These are phyloP conservation scores for Pyrocoelia pectoralis DNA, from an alignment of 2,888 invertebrate genomes.

Conservation along the genomic window DNA sequence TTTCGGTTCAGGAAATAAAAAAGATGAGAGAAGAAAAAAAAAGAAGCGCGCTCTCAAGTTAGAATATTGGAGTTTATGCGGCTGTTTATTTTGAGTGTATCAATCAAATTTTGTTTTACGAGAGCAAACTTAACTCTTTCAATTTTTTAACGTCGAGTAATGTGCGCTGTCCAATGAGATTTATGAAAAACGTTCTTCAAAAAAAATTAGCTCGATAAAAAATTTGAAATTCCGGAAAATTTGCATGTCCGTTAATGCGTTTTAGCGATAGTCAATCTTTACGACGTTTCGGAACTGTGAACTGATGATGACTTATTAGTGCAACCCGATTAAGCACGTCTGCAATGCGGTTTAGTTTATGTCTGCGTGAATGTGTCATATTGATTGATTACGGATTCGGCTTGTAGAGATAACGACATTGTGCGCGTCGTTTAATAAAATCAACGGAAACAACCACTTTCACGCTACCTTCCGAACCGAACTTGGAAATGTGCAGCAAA, in stretches of 20 bases:
- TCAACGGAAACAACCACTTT: slow-evolving; percentile 13
- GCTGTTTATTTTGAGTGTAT: not conserved
- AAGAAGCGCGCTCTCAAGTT: too few relatives aligned
- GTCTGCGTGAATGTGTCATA: slow-evolving; percentile 29
- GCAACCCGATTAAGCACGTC: slow-evolving; percentile 4
- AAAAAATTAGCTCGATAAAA: slow-evolving; percentile 18
- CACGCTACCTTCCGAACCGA: not conserved
- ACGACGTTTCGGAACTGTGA: not conserved
- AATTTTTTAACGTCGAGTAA: not conserved
- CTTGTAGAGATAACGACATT: slow-evolving; percentile 19
- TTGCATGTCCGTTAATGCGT: slow-evolving; percentile 27
- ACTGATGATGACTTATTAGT: slow-evolving; percentile 5
- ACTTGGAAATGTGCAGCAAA: not conserved
- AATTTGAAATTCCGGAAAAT: slow-evolving; percentile 20
- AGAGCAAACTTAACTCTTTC: not conserved
- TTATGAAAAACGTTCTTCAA: not conserved
- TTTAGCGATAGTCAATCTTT: slow-evolving; percentile 18
- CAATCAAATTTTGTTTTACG: slow-evolving; percentile 1
- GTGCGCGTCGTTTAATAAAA: not conserved
- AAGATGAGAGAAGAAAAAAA: too few relatives aligned
- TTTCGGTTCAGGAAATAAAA: too few relatives aligned
- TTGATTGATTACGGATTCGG: slow-evolving; percentile 30
- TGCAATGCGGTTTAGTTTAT: slow-evolving; percentile 26
- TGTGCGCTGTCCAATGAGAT: not conserved
- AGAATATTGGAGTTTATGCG: not conserved